phyloP scores from a whole-genome alignment of 2,888 invertebrate genomes.

The Laothoe populi region DNA sequence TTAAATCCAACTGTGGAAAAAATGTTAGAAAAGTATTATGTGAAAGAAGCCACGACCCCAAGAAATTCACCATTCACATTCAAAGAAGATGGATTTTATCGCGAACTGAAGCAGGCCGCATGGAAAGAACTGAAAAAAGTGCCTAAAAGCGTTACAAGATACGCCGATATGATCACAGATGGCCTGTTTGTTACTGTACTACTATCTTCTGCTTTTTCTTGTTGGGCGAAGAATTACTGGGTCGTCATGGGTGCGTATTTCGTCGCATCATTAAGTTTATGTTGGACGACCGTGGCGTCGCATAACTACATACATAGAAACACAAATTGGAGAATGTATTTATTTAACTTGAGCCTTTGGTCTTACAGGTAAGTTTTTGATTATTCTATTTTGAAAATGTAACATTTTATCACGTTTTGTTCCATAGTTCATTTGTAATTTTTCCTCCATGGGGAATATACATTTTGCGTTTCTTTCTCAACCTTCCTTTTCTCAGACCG shows the following conservation, averaged over 20 bases:
- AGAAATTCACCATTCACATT: conserved; percentile 91
- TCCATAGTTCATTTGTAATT: too few relatives aligned
- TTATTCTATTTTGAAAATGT: neutral
- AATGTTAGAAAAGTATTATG: conserved; percentile 87
- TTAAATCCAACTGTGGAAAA: conserved; percentile 80
- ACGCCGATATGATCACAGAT: conserved; percentile 64
- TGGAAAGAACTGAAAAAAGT: conserved; percentile 83
- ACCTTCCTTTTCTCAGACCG: too few relatives aligned
- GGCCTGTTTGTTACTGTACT: conserved; percentile 65
- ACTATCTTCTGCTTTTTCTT: conserved; percentile 56
- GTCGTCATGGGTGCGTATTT: conserved; percentile 52
- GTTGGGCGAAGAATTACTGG: conserved; percentile 59
- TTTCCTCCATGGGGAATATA: too few relatives aligned
- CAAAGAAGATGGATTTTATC: conserved; percentile 90
- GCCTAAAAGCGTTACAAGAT: conserved; percentile 50
- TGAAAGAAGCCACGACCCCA: conserved; percentile 85
- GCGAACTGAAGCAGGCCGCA: conserved; percentile 86
- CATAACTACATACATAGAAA: conserved; percentile 93
- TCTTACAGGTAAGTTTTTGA: conserved; percentile 81
- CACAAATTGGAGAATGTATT: conserved; percentile 92
- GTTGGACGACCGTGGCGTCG: conserved; percentile 85
- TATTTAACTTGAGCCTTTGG: conserved; percentile 89
- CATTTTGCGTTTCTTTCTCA: too few relatives aligned
- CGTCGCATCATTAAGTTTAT: conserved; percentile 77
- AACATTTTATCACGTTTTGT: too few relatives aligned